A percentile compares a stretch with the other conserved stretches of the same genome.
These are phyloP conservation scores for Syndactyla subalaris DNA, from an alignment of 2,797 vertebrate genomes.

Conservation along the genomic window DNA sequence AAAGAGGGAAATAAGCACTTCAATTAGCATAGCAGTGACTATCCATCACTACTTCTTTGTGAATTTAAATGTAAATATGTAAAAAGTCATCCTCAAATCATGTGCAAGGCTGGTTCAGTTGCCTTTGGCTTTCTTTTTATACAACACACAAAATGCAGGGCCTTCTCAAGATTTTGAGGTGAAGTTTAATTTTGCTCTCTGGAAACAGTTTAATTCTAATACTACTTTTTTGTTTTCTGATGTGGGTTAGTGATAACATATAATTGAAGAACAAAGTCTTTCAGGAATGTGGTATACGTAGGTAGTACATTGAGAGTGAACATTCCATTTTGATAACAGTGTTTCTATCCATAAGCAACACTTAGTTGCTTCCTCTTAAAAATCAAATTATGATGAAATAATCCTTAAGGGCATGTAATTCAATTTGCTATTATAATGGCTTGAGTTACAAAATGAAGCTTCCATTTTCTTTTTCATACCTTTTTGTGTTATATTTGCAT, in stretches of 20 bases:
- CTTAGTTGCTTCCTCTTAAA: background rate
- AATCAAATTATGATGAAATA: background rate
- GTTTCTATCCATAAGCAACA: background rate
- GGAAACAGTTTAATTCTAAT: background rate
- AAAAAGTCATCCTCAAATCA: background rate
- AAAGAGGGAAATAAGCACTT: background rate
- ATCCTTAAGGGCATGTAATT: accelerated
- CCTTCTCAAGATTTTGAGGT: background rate
- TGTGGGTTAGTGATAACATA: background rate
- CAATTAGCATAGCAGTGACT: background rate
- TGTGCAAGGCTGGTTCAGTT: background rate
- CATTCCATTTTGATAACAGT: background rate
- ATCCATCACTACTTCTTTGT: background rate
- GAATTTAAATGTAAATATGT: background rate
- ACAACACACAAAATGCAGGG: accelerated
- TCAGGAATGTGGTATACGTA: background rate
- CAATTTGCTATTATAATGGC: background rate
- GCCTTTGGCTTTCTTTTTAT: background rate
- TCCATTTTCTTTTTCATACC: background rate
- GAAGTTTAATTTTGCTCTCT: background rate
- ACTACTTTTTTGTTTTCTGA: background rate
- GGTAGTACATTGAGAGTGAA: background rate
- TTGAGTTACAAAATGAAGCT: background rate
- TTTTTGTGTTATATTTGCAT: background rate
- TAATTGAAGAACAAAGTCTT: background rate